Percentiles rank a stretch among this genome's conserved stretches.
These are phyloP conservation scores for Anhinga anhinga DNA, from an alignment of 2,113 vertebrate genomes.

Conservation along the genomic window DNA sequence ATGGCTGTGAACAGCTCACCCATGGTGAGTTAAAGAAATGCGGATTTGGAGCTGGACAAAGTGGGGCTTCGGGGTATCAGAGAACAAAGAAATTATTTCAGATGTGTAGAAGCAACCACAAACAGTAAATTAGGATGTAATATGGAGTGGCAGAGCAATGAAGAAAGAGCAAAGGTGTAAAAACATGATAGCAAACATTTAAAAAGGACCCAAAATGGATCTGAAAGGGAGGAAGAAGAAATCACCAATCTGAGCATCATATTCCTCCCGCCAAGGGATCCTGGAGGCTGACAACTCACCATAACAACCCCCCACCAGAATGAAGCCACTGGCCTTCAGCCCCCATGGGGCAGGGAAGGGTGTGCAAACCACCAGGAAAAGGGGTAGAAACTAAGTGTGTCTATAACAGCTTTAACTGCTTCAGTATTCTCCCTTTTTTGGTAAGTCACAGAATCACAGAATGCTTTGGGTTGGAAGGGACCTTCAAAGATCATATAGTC, in stretches of 20 bases:
- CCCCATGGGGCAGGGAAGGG: no score
- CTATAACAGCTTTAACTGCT: background rate
- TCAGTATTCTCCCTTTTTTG: background rate
- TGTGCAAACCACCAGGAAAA: no score
- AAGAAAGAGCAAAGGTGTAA: background rate
- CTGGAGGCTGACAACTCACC: background rate
- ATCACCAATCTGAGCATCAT: fast-evolving
- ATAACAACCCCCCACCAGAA: background rate
- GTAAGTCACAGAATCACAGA: background rate
- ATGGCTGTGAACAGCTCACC: background rate
- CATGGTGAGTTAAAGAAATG: background rate
- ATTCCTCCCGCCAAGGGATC: background rate
- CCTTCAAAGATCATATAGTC: background rate
- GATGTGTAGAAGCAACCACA: background rate
- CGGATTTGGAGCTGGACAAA: background rate
- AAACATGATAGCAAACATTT: background rate
- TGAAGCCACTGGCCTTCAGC: background rate
- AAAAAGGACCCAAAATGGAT: background rate
- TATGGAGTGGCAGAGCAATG: background rate
- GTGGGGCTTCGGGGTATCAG: background rate
- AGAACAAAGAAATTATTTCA: background rate
- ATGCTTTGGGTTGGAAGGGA: background rate
- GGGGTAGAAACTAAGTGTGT: background rate
- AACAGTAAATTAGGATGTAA: background rate
- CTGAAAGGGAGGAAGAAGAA: no score